Conservation (phyloP, 2,797 vertebrate species). For the Lates japonicus region DNA sequence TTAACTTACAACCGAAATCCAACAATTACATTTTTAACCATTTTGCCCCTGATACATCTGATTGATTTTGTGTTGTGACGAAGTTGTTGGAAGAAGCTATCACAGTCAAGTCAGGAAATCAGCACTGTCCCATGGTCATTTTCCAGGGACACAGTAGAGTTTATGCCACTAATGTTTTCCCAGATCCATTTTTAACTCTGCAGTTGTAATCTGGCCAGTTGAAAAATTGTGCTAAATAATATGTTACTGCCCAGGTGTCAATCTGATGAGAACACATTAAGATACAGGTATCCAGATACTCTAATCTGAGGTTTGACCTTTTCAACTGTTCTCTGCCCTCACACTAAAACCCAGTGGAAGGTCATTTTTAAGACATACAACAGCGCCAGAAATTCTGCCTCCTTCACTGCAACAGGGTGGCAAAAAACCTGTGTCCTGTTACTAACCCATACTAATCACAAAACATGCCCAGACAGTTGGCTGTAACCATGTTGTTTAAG, state of each 20-base stretch:
- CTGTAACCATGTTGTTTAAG: background rate
- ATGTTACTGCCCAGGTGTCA: background rate
- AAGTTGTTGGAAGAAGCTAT: too few species aligned
- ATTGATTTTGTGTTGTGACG: conserved; percentile 11
- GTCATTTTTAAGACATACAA: background rate
- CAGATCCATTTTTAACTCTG: background rate
- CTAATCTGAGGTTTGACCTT: background rate
- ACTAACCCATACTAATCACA: background rate
- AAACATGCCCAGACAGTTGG: background rate
- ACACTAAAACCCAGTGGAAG: background rate
- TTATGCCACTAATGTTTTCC: conserved; percentile 4
- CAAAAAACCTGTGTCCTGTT: background rate
- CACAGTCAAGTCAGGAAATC: conserved; percentile 7
- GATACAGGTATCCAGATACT: background rate
- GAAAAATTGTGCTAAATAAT: conserved; percentile 11
- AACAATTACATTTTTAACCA: background rate
- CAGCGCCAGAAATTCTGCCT: background rate
- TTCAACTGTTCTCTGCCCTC: background rate
- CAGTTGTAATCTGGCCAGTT: conserved; percentile 9
- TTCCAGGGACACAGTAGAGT: background rate
- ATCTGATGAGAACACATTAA: conserved; percentile 3
- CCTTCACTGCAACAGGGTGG: background rate
- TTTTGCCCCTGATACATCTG: background rate
- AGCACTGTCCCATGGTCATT: background rate
- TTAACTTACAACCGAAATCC: background rate